These are phyloP conservation scores for Psittacula derbiana DNA, from an alignment of 2,797 vertebrate genomes.

Conservation along the genomic window DNA sequence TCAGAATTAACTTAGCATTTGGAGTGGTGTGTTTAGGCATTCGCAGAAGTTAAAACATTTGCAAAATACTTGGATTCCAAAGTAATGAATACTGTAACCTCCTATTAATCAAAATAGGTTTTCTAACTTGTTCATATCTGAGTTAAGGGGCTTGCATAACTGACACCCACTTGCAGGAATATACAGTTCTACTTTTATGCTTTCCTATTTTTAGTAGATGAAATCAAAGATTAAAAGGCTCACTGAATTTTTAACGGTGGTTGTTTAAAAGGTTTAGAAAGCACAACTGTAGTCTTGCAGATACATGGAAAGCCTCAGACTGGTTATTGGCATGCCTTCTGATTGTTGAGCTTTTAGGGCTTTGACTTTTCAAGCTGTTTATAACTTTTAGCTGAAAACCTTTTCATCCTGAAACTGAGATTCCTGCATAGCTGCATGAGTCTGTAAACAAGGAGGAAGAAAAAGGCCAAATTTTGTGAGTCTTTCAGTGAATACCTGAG, in stretches of 20 bases:
- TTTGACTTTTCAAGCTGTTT: not conserved
- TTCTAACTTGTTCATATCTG: not conserved
- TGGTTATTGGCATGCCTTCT: not conserved
- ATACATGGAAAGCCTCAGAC: not conserved
- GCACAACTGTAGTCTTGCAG: not conserved
- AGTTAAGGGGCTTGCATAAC: not conserved
- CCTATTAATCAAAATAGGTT: not conserved
- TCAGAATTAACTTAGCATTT: not conserved
- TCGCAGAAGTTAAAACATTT: not conserved
- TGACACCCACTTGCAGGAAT: not conserved
- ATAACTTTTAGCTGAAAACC: not conserved
- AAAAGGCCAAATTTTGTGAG: not conserved
- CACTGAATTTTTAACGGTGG: not conserved
- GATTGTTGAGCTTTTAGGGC: not conserved
- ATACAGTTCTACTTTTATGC: not conserved
- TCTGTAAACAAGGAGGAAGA: not conserved
- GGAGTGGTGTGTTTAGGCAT: not conserved
- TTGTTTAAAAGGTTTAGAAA: not conserved
- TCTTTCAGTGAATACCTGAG: not conserved
- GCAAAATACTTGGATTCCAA: not conserved
- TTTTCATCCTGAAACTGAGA: not conserved
- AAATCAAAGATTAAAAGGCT: not conserved
- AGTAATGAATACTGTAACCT: not conserved
- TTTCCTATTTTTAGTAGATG: not conserved
- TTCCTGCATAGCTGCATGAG: not conserved